Evolutionary conservation across 1,140 invertebrate genomes (phyloP), one percentile per base, ranked within the genome.

Genomic region (Heliconius hewitsoni): DNA sequence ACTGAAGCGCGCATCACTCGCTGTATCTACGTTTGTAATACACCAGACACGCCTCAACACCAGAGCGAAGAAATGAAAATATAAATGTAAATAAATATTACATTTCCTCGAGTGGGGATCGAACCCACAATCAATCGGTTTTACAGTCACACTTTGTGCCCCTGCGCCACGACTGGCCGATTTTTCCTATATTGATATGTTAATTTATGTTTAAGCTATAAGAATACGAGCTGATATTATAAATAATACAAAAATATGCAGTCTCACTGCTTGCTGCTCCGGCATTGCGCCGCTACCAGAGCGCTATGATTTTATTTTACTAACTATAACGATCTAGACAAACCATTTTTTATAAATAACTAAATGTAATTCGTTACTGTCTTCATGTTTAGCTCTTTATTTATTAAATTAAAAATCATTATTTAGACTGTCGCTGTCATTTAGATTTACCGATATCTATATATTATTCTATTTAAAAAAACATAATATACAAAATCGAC

Each of bases 1-100:
- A 66, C 11, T 1, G 19, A 8, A 30, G 57, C 57, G 23, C 23
- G 23, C 57, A 27, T 16, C 9, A n/a, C 57, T 23, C n/a, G n/a
- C 2, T 73, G 76, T 75, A 71, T 71, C 30, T 71, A 39, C 37
- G 18, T 39, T 8, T 39, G 70, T 39, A 13, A 71, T 71, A 37
- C 39, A 23, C 23, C 23, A 23, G 23, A 23, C 23, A 23, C 23
- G 23, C 5, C 34, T 34, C 34, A 5, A 34, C 5, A 34, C 5
- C 5, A 34, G 5, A 34, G 0, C 4, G 34, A 34, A 34, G 34
- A 34, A 34, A 34, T 34, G 34, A 4, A 34, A 34, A 34, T 34
- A 34, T 6, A 34, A 34, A 34, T 34, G 4, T 34, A 34, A 34
- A 4, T 34, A 34, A 34, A 34, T 34, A 34, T 34, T 23, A 23